Base-by-base conservation (phyloP, 2,888 invertebrate species). In the Latrodectus hesperus region DNA sequence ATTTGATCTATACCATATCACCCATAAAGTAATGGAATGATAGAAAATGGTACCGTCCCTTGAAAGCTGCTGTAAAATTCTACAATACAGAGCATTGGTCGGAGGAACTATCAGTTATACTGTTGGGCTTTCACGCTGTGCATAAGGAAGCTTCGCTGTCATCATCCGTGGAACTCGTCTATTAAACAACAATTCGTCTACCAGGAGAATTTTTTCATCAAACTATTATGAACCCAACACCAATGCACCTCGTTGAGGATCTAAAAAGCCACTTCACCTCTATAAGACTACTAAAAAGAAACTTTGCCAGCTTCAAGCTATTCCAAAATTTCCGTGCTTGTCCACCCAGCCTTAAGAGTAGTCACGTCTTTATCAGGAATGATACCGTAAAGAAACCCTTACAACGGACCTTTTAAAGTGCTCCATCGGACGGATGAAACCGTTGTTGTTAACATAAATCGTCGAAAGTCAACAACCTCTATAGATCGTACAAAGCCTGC, bases 171-270 rank as follows among this genome's bases (percentile, higher is more conserved):
- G 67, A 67, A 14, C 22, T 77, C 2, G 11, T 77, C 5, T 78
- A 4, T 22, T 70, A 53, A 1, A 26, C 53, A 3, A 78, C 51
- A 2, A 8, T 78, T 12, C 78, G 22, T 2, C 78, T 78, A 4
- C 78, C 78, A 10, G 78, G 53, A 5, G 78, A 78, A 0, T 52
- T 78, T 70, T 72, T 78, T 26, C 12, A 53, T 51, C 22, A 10
- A 9, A n/a, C 53, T 2, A 52, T 5, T 6, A 78, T 51, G 17
- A 17, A 65, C 9, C 16, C 12, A 12, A 16, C 51, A 4, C 68
- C 17, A 49, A n/a, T 49, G 26, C 26, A 74, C 9, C 26, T 55
- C 6, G 22, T 60, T 17, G 74, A 10, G 53, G 53, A 73, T 5
- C 17, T 73, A 16, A 73, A n/a, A 22, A 55, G 14, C 10, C 16